Evolutionary conservation across 2,888 invertebrate genomes (phyloP), one percentile per base, ranked within the genome.

Genomic region (Ommatoiulus sabulosus): DNA sequence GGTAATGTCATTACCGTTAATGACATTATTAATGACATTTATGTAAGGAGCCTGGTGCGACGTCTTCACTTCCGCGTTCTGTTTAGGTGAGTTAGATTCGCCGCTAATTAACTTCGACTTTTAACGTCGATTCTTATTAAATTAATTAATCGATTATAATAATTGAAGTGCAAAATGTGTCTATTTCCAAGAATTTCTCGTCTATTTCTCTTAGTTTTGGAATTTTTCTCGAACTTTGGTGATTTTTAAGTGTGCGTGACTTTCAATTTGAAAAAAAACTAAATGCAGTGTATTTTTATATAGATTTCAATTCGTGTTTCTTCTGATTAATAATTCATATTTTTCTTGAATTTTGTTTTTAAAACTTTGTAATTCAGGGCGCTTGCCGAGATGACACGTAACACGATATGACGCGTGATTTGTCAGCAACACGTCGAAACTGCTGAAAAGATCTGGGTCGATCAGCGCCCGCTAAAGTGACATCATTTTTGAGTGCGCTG

Each of bases 231-330:
- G 35, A 7, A 2, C 35, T 35, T 20, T 20, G 24, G 80, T 80
- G 80, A 80, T 80, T 80, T 80, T n/a, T n/a, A 24, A 7, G 80
- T 80, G 80, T 80, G 80, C 80, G 80, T 80, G 80, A 80, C 8
- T 80, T 80, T n/a, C n/a, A n/a, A 35, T 80, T 80, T 80, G 80
- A 80, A n/a, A n/a, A n/a, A n/a, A n/a, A n/a, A 80, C 20, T 80
- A 80, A 80, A 80, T 80, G 80, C 80, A 80, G 80, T 80, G 80
- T 80, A 80, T 80, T 80, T 80, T 80, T 80, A 80, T 80, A 80
- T 80, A 80, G 80, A 80, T 80, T 80, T 35, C n/a, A 35, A 80
- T 35, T 20, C 35, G 80, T 80, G 80, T 35, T 80, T 35, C 35
- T n/a, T n/a, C n/a, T n/a, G n/a, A n/a, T 35, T 80, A 80, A 80